Conservation (phyloP, 2,797 vertebrate species). For the Tympanoctomys barrerae region DNA sequence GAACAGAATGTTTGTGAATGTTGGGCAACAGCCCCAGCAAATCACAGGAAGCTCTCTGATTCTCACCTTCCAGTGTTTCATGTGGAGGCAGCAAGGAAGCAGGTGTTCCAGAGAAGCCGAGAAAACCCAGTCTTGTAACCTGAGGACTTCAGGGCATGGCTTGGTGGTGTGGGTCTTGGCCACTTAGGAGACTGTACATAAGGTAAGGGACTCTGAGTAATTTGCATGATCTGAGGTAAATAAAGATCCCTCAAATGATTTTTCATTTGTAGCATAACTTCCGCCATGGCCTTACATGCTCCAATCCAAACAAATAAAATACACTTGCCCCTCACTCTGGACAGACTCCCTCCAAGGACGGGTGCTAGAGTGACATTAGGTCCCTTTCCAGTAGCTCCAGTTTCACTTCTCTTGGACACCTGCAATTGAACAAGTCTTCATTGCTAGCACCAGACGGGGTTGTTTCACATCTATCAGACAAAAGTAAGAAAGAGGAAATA, state of each 20-base stretch:
- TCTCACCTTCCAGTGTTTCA: neutral
- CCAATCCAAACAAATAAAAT: neutral
- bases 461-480: neutral
- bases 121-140: neutral
- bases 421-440: slow-evolving; percentile 2
- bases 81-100: neutral
- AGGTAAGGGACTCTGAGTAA: neutral
- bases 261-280: neutral
- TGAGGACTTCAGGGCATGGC: neutral
- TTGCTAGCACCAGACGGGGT: neutral
- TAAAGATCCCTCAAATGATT: neutral
- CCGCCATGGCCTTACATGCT: neutral
- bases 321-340: neutral
- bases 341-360: neutral
- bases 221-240: neutral
- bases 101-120: neutral
- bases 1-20: slow-evolving; percentile 80
- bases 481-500: neutral
- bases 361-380: neutral
- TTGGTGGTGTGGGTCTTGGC: neutral
- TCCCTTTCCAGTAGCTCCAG: neutral
- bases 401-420: neutral
- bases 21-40: slow-evolving; percentile 75
- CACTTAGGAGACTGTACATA: neutral
- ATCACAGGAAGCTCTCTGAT: neutral